These are phyloP conservation scores for Parazoanthus swiftii DNA, from an alignment of 92 coral and sea anemone species.

Conservation along the genomic window DNA sequence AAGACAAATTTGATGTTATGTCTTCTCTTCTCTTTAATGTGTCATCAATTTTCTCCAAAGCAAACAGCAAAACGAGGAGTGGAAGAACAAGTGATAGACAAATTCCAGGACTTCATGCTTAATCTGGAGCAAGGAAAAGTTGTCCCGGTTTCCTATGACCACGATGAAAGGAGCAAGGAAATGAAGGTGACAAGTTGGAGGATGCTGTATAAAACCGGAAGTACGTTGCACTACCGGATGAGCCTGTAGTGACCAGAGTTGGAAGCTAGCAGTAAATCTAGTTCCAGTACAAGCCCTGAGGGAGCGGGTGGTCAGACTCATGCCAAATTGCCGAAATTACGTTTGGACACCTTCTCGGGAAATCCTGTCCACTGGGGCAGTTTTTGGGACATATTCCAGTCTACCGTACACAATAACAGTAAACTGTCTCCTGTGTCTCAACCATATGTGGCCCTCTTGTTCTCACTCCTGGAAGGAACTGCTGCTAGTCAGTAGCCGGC, in stretches of 20 bases:
- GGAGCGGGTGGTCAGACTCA: constrained; percentile 7
- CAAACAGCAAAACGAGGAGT: constrained; percentile 27
- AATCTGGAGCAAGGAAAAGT: constrained; percentile 27
- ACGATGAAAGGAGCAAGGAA: constrained; percentile 16
- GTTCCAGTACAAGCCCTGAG: neutral
- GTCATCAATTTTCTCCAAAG: constrained; percentile 35
- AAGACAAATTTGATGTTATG: constrained; percentile 36
- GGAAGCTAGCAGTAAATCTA: neutral
- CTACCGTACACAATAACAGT: constrained; percentile 26
- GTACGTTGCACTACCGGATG: too few relatives aligned
- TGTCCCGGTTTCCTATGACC: constrained; percentile 21
- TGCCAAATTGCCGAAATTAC: constrained; percentile 7
- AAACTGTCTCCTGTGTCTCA: neutral
- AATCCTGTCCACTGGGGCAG: constrained; percentile 17
- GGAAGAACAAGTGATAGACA: constrained; percentile 38
- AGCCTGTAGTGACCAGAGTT: constrained; percentile 29
- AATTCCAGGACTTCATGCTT: constrained; percentile 39
- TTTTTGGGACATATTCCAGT: constrained; percentile 29
- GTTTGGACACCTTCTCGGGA: constrained; percentile 13
- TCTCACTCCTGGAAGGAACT: neutral
- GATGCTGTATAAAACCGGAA: neutral
- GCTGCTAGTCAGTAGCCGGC: neutral
- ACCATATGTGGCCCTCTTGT: too few relatives aligned
- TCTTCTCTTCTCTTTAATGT: constrained; percentile 32
- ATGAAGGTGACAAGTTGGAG: constrained; percentile 13